A percentile compares a stretch with the other conserved stretches of the same genome.
These are phyloP conservation scores for Nomia melanderi DNA, from an alignment of 1,140 invertebrate genomes.

Conservation along the genomic window DNA sequence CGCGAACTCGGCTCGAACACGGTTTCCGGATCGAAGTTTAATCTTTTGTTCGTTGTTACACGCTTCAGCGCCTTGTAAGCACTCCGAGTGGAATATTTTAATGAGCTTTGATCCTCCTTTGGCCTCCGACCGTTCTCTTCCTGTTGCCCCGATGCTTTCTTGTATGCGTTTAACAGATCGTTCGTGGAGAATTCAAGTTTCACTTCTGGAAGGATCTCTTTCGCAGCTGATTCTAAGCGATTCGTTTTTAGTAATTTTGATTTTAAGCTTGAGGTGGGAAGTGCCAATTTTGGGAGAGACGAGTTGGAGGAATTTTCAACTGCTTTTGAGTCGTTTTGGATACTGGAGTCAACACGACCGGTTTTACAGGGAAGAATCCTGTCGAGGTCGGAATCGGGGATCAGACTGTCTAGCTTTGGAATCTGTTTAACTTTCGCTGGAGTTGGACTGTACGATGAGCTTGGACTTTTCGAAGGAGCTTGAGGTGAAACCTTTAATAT, in stretches of 20 bases:
- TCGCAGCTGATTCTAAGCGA: background rate
- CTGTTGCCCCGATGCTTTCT: no score
- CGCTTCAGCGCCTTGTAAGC: constrained; percentile 52
- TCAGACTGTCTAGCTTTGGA: constrained; percentile 54
- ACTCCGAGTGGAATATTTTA: constrained; percentile 38
- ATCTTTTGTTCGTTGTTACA: constrained; percentile 29
- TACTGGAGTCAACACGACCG: constrained; percentile 5
- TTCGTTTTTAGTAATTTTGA: background rate
- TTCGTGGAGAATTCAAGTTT: background rate
- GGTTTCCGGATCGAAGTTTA: constrained; percentile 24
- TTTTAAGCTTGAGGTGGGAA: background rate
- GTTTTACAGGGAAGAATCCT: constrained; percentile 58
- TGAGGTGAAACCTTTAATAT: background rate
- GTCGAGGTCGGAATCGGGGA: constrained; percentile 56
- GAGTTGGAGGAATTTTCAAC: background rate
- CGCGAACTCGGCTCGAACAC: background rate
- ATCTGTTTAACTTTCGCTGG: constrained; percentile 27
- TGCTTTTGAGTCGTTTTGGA: constrained; percentile 44
- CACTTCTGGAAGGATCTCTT: background rate
- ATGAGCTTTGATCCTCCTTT: background rate
- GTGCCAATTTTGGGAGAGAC: background rate
- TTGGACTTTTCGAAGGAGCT: constrained; percentile 1
- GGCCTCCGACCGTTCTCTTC: background rate
- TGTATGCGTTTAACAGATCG: background rate
- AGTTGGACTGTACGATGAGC: constrained; percentile 1